A percentile compares a stretch with the other conserved stretches of the same genome.
phyloP scores from a whole-genome alignment of 2,888 invertebrate species.

The Latrodectus hesperus region DNA sequence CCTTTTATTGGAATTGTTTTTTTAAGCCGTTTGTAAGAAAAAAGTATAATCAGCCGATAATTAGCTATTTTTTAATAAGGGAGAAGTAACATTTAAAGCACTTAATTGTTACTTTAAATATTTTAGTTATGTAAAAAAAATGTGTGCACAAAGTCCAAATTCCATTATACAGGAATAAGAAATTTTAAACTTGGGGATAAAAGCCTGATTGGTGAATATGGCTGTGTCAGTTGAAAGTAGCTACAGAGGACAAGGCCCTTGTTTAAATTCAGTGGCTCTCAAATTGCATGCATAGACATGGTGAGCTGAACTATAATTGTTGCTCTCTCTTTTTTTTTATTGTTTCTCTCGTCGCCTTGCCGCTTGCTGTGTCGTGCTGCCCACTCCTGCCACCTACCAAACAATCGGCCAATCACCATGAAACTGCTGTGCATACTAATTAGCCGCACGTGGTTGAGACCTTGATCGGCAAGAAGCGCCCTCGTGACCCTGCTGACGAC shows the following conservation, averaged over 20 bases:
- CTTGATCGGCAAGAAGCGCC: constrained; percentile 79
- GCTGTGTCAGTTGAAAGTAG: constrained; percentile 20
- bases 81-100: too few relatives aligned
- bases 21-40: too few relatives aligned
- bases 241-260: constrained; percentile 66
- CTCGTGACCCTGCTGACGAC: constrained; percentile 89
- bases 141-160: background rate
- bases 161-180: too few relatives aligned
- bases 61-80: too few relatives aligned
- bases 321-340: constrained; percentile 73
- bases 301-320: constrained; percentile 70
- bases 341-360: constrained; percentile 76
- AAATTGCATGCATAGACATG: constrained; percentile 62
- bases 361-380: constrained; percentile 77
- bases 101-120: too few relatives aligned
- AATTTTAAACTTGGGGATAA: too few relatives aligned
- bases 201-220: background rate
- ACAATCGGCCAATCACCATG: constrained; percentile 72
- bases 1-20: too few relatives aligned
- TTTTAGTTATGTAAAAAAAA: too few relatives aligned
- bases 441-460: constrained; percentile 72
- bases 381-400: constrained; percentile 73
- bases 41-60: too few relatives aligned
- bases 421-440: constrained; percentile 75
- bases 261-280: constrained; percentile 22